Base-by-base conservation (phyloP, 2,888 invertebrate genomes). In the Furcula furcula region DNA sequence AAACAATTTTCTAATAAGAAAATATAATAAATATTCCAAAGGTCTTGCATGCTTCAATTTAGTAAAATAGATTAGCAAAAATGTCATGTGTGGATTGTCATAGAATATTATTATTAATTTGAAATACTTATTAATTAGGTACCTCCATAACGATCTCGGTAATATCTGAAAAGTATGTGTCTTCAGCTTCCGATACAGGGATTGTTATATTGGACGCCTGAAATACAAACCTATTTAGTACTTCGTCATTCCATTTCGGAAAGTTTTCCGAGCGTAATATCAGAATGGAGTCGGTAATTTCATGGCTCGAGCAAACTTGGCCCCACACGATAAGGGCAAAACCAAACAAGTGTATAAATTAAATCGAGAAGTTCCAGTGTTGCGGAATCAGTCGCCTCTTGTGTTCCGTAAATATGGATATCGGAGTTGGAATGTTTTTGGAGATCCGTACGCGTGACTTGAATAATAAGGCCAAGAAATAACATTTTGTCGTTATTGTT, bases 331-430 rank as follows among this genome's bases (percentile, higher is more conserved):
- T 77, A 78, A 74, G 78, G 77, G 71, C 65, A 59, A 74, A 75
- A 72, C 77, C 78, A 79, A 80, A 83, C 76, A 83, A 84, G 79
- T 79, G 74, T 74, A 76, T 77, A 83, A 84, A 60, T 85, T 84
- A 84, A 83, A 84, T 84, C 76, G 76, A 74, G 76, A 85, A 85
- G 67, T 85, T 86, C 65, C 59, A 65, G 53, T 67, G 66, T 66
- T 51, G 58, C 62, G 55, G 75, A 83, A 84, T 83, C 83, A 84
- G 70, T 45, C 63, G 60, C 57, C 76, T 61, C 78, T 84, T 85
- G 81, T 84, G 71, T 58, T 45, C 44, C 36, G 40, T 38, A 65
- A 72, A 73, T 78, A 72, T 73, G 70, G 66, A 73, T 75, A 70
- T 69, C 59, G 58, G 51, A 49, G 55, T 65, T 56, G 44, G 3